A percentile compares a stretch with the other conserved stretches of the same genome.
These are phyloP conservation scores for Eristalis arbustorum DNA, from an alignment of 2,888 invertebrate species.

Conservation along the genomic window DNA sequence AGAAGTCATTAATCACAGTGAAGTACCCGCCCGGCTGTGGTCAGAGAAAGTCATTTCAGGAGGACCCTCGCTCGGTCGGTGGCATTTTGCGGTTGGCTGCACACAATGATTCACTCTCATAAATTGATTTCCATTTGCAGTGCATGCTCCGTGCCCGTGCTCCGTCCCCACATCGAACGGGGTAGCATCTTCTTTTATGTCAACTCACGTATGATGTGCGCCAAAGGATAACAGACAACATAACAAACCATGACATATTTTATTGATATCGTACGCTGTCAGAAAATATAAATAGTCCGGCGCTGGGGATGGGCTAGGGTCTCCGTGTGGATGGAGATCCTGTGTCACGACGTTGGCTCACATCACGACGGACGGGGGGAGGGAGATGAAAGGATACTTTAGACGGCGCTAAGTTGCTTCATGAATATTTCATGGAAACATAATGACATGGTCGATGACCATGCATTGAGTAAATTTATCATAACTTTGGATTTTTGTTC, in stretches of 20 bases:
- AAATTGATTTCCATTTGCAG: conserved; percentile 27
- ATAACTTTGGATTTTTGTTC: conserved; percentile 49
- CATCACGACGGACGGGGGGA: not conserved
- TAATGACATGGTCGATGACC: conserved; percentile 69
- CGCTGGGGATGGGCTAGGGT: not conserved
- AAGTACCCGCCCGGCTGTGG: conserved; percentile 9
- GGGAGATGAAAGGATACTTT: conserved; percentile 35
- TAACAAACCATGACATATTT: conserved; percentile 56
- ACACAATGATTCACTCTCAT: conserved; percentile 14
- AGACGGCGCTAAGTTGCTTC: conserved; percentile 43
- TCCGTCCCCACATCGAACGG: not conserved
- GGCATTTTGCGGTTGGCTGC: not conserved
- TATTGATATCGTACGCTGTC: conserved; percentile 54
- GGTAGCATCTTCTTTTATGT: conserved; percentile 28
- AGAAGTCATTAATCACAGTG: conserved; percentile 43
- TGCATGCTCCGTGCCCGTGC: not conserved
- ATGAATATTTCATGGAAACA: conserved; percentile 67
- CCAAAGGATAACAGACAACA: conserved; percentile 40
- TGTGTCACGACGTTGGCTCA: not conserved
- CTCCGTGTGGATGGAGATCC: not conserved
- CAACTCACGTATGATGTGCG: conserved; percentile 41
- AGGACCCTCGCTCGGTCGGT: not conserved
- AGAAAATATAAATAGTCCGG: conserved; percentile 46
- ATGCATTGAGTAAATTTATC: conserved; percentile 67
- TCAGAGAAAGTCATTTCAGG: conserved; percentile 5